These are phyloP conservation scores for Phataginus tricuspis DNA, from an alignment of 2,797 vertebrate genomes.

Conservation along the genomic window DNA sequence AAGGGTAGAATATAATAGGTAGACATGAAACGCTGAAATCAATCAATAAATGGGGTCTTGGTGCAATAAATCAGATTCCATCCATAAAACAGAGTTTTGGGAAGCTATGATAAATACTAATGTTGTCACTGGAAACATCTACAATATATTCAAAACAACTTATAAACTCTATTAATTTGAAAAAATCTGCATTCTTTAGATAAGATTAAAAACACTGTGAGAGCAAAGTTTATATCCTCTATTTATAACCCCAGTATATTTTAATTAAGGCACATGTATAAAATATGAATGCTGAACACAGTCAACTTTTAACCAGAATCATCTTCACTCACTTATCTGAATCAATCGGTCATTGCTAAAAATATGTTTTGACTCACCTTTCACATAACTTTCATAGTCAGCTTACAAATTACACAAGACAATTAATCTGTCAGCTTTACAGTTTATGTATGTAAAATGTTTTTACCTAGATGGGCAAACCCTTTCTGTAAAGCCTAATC, in stretches of 20 bases:
- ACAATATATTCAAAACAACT: neutral
- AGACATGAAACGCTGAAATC: neutral
- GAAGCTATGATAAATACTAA: neutral
- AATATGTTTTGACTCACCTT: neutral
- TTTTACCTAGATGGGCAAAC: neutral
- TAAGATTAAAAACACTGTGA: neutral
- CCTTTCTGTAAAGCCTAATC: neutral
- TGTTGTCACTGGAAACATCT: neutral
- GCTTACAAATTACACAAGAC: neutral
- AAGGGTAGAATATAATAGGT: neutral
- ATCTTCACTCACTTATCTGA: slow-evolving; percentile 23
- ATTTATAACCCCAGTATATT: neutral
- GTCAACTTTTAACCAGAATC: neutral
- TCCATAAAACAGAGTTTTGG: neutral
- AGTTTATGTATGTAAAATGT: neutral
- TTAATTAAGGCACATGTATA: neutral
- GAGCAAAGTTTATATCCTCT: neutral
- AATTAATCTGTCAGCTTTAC: neutral
- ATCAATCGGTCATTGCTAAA: neutral
- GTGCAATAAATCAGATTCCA: neutral
- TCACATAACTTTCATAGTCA: slow-evolving; percentile 6
- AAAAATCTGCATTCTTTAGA: neutral
- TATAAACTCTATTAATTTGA: neutral
- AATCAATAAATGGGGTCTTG: neutral
- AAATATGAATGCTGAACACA: neutral